These are phyloP conservation scores for Drosophila multiciliata DNA, from an alignment of 2,888 invertebrate species.

Conservation along the genomic window DNA sequence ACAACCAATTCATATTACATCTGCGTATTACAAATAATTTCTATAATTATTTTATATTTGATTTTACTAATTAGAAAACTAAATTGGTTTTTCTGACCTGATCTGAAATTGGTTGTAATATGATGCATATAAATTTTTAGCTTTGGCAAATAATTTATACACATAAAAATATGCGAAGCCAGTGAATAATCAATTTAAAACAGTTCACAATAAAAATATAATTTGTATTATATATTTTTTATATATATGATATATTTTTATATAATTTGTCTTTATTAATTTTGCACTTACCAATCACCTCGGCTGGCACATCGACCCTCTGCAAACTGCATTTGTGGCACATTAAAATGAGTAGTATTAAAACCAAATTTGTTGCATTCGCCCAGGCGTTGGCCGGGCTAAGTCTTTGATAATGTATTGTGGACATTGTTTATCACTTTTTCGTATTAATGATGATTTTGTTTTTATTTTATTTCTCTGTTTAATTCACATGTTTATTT, in stretches of 20 bases:
- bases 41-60: not conserved
- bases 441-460: slow-evolving; percentile 2
- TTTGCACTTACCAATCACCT: slow-evolving; percentile 84
- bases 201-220: no score
- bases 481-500: slow-evolving; percentile 21
- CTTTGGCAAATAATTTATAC: not conserved
- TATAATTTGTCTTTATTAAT: not conserved
- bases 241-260: no score
- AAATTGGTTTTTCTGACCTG: not conserved
- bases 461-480: not conserved
- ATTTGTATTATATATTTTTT: no score
- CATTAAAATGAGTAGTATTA: slow-evolving; percentile 70
- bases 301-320: slow-evolving; percentile 80
- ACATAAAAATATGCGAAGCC: not conserved
- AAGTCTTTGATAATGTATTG: slow-evolving; percentile 14
- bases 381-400: slow-evolving; percentile 8
- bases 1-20: not conserved
- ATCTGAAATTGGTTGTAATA: not conserved
- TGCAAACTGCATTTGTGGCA: slow-evolving; percentile 79
- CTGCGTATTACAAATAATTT: not conserved
- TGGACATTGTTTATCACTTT: slow-evolving; percentile 40
- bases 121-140: not conserved
- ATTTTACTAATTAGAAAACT: not conserved
- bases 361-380: slow-evolving; percentile 26
- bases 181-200: not conserved